These are phyloP conservation scores for Flabesymbios commensalis DNA, from an alignment of 2,888 invertebrate genomes.

Conservation along the genomic window DNA sequence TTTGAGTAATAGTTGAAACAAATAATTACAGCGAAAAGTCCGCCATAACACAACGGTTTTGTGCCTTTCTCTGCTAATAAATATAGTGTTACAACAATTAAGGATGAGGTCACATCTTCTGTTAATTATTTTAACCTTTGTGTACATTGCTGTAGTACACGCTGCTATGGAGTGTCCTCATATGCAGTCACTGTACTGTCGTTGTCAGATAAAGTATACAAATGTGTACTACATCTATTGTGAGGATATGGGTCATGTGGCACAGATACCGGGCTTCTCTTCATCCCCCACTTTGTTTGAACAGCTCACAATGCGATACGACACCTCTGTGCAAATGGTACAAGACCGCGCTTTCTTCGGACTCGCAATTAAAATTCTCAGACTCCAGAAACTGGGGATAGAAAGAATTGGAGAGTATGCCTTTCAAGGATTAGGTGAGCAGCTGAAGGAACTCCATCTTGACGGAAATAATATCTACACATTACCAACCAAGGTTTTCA, in stretches of 20 bases:
- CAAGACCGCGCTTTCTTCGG: slow-evolving; percentile 21
- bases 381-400: slow-evolving; percentile 18
- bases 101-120: no score
- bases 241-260: slow-evolving; percentile 14
- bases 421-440: slow-evolving; percentile 15
- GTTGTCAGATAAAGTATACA: slow-evolving; percentile 18
- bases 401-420: slow-evolving; percentile 7
- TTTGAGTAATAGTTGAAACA: no score
- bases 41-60: no score
- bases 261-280: slow-evolving; percentile 14
- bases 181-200: no score
- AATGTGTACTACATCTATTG: slow-evolving; percentile 21
- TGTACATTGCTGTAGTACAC: no score
- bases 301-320: slow-evolving; percentile 15
- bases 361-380: slow-evolving; percentile 5
- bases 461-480: slow-evolving; percentile 22
- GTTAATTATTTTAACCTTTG: no score
- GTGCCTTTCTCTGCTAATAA: no score
- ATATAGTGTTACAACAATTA: no score
- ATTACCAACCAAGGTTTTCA: slow-evolving; percentile 14
- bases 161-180: no score
- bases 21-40: no score
- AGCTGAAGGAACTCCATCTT: slow-evolving; percentile 19
- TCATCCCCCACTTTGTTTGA: slow-evolving; percentile 11
- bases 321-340: slow-evolving; percentile 2